Evolutionary conservation across 2,113 vertebrate species (phyloP).

Genomic region (Oxygymnocypris stewartii): DNA sequence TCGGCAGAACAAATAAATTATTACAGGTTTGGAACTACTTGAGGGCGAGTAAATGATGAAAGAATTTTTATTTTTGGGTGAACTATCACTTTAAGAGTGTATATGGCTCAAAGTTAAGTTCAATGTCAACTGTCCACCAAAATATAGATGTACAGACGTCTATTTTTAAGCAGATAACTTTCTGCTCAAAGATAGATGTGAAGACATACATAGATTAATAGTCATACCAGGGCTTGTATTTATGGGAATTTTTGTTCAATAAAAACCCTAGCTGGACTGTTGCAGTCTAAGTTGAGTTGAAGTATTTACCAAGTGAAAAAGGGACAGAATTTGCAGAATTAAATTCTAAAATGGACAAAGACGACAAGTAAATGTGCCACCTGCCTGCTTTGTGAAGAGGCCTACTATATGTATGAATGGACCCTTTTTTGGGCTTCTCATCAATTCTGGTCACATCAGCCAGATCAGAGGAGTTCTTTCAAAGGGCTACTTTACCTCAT

Average conservation of each 20-base stretch:
- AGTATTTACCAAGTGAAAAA: slow-evolving; percentile 17
- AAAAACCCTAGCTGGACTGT: background rate
- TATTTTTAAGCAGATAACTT: background rate
- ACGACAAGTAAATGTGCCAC: slow-evolving; percentile 35
- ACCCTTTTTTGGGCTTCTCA: slow-evolving; percentile 27
- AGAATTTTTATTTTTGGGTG: no score
- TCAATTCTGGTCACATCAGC: slow-evolving; percentile 47
- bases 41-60: no score
- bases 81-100: background rate
- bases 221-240: background rate
- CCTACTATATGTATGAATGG: slow-evolving; percentile 37
- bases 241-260: background rate
- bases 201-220: background rate
- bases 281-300: background rate
- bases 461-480: slow-evolving; percentile 42
- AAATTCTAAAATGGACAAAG: slow-evolving; percentile 30
- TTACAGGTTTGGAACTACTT: no score
- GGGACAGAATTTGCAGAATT: slow-evolving; percentile 9
- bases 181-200: background rate
- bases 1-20: no score
- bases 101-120: background rate
- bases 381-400: slow-evolving; percentile 35
- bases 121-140: background rate
- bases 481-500: slow-evolving; percentile 37
- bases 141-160: background rate